Evolutionary conservation across 2,113 vertebrate species (phyloP), one percentile per base, ranked within the genome.

Genomic region (Grallaria varia): DNA sequence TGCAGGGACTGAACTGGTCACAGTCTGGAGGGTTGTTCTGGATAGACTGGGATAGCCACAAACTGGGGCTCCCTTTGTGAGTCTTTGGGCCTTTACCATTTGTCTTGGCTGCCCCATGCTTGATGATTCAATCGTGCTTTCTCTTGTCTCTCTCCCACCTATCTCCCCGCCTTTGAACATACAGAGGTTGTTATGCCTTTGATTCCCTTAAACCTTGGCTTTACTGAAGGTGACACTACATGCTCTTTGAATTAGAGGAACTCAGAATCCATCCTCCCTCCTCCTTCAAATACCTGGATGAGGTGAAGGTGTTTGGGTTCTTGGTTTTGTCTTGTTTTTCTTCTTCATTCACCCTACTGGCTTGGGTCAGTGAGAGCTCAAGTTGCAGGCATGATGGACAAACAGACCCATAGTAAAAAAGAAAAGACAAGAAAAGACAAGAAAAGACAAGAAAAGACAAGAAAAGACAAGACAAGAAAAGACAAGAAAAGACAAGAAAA

Each of bases 91-190:
- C n/a, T n/a, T n/a, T n/a, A n/a, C n/a, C 10, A 10, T 64, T 67
- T 62, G 9, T 10, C 8, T 58, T 56, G 7, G 12, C 53, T 9
- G 31, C 2, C 5, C 11, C 2, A 0, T 0, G 0, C 30, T 25
- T 68, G 39, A 40, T 1, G 2, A 31, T 27, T 56, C 42, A 56
- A 10, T 5, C 6, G 9, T 0, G 0, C 2, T 67, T 64, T 8
- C 12, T 71, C 1, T 68, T 53, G 10, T 55, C 15, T 84, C 21
- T 58, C 16, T 42, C 27, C 21, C 15, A 30, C 3, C 10, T 27
- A 3, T 22, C 9, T 81, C 2, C n/a, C 8, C 4, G 0, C 28
- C 5, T 31, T 13, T 52, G n/a, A 73, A 82, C 79, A 53, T 4
- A 55, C 2, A 80, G 9, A 6, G 31, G 7, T 30, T 4, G 42